These are phyloP conservation scores for Buceros bicornis DNA, from an alignment of 2,797 vertebrate genomes.

Conservation along the genomic window DNA sequence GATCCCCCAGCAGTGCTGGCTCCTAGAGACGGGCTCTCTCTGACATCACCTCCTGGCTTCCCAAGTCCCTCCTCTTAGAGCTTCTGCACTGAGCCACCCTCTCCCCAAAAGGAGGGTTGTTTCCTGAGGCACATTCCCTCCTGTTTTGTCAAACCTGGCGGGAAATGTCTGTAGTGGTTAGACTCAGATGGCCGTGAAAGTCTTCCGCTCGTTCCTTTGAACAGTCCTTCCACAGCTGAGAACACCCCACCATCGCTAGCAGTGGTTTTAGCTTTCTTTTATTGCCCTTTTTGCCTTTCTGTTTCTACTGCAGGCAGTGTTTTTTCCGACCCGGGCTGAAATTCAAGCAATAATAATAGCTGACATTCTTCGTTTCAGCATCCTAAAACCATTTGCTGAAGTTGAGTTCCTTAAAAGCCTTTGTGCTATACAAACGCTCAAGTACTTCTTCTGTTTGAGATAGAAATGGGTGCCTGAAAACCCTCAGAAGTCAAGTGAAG, in stretches of 20 bases:
- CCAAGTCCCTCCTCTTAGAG: not conserved
- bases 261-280: not conserved
- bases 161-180: not conserved
- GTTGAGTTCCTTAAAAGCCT: conserved; percentile 18
- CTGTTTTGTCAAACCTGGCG: not conserved
- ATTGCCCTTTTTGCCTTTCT: not conserved
- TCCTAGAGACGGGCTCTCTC: not conserved
- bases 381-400: conserved; percentile 8
- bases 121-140: not conserved
- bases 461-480: conserved; percentile 15
- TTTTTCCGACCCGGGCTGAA: not conserved
- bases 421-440: not conserved
- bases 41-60: not conserved
- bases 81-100: not conserved
- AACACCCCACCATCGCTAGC: not conserved
- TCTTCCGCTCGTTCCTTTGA: not conserved
- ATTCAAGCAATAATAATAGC: not conserved
- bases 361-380: not conserved
- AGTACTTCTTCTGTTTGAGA: conserved; percentile 2
- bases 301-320: not conserved
- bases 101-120: not conserved
- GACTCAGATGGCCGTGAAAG: not conserved
- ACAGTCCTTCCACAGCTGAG: not conserved
- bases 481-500: conserved; percentile 42
- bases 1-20: not conserved